Evolutionary conservation across 2,797 vertebrate species (phyloP).

Genomic region (Psittacula echo): DNA sequence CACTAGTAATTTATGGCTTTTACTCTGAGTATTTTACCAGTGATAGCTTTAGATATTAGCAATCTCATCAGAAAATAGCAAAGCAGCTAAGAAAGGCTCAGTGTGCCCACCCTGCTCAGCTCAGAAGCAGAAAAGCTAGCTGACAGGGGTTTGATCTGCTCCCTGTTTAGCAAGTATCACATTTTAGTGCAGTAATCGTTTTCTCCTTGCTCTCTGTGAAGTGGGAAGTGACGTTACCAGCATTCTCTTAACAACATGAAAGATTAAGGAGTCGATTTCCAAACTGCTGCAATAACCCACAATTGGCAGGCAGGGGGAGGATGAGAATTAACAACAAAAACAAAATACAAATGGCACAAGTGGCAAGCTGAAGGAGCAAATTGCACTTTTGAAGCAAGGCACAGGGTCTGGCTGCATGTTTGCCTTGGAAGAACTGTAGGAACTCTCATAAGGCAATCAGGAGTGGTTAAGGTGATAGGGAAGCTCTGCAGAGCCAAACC

Average conservation of each 20-base stretch:
- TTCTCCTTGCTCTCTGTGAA: neutral
- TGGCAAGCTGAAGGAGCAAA: neutral
- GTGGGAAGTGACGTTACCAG: neutral
- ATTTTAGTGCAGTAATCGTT: neutral
- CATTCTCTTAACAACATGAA: neutral
- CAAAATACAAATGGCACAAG: neutral
- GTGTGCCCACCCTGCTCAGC: neutral
- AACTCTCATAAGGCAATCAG: neutral
- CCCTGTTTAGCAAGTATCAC: neutral
- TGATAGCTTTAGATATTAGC: neutral
- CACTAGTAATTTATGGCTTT: neutral
- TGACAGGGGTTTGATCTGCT: neutral
- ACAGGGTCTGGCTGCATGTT: neutral
- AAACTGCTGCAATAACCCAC: conserved; percentile 12
- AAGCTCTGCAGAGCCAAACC: neutral
- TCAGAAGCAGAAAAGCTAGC: neutral
- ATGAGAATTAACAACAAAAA: neutral
- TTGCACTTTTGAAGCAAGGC: neutral
- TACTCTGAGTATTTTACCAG: neutral
- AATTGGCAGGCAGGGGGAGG: neutral
- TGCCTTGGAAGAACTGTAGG: neutral
- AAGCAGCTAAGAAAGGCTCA: neutral
- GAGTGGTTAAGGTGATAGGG: neutral
- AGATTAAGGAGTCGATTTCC: conserved; percentile 8
- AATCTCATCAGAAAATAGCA: neutral